These are phyloP conservation scores for Xanthorhoe spadicearia DNA, from an alignment of 2,888 invertebrate species.

Conservation along the genomic window DNA sequence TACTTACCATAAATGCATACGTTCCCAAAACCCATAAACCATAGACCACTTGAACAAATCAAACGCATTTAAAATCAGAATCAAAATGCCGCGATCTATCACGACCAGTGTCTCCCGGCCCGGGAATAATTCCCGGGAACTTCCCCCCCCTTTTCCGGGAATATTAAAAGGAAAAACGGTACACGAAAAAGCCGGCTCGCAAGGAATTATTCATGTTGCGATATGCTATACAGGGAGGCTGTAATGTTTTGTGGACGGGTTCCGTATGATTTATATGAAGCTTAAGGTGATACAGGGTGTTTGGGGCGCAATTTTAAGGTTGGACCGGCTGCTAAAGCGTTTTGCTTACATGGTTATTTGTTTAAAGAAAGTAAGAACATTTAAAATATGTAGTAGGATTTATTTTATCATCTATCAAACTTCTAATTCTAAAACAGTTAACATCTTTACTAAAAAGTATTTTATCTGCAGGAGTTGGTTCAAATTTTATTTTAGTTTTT, in stretches of 20 bases:
- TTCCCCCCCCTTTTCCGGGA: conserved; percentile 47
- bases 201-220: conserved; percentile 67
- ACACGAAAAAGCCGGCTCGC: conserved; percentile 51
- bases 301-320: conserved; percentile 11
- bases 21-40: neutral
- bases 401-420: too few species aligned
- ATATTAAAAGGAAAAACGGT: conserved; percentile 74
- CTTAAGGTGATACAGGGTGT: conserved; percentile 20
- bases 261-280: conserved; percentile 34
- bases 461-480: too few species aligned
- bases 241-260: conserved; percentile 30
- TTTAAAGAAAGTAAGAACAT: neutral
- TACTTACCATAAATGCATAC: too few species aligned
- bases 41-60: conserved; percentile 14
- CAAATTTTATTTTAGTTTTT: too few species aligned
- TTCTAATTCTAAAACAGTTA: too few species aligned
- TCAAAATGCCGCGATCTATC: conserved; percentile 74
- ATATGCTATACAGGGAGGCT: conserved; percentile 39
- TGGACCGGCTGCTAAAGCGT: neutral
- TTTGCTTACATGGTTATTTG: neutral
- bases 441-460: too few species aligned
- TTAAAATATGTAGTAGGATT: too few species aligned
- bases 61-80: conserved; percentile 48
- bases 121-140: conserved; percentile 50
- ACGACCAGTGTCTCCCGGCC: conserved; percentile 70